Conservation (phyloP, 2,888 invertebrate genomes). For the Drosophila neonasuta region DNA sequence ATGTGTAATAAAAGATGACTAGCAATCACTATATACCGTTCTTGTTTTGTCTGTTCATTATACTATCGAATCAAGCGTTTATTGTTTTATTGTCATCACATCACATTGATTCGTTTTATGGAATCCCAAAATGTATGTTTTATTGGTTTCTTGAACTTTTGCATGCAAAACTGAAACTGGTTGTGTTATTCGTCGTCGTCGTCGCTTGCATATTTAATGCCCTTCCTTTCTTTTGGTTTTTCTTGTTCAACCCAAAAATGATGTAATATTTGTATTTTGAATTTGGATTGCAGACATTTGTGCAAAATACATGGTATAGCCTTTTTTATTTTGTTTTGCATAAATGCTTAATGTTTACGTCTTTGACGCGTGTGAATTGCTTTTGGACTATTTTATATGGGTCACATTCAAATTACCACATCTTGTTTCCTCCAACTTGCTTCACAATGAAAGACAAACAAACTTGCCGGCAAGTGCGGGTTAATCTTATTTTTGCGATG, state of each 20-base stretch:
- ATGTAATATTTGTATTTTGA: slow-evolving; percentile 57
- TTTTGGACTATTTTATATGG: slow-evolving; percentile 42
- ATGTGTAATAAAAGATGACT: slow-evolving; percentile 16
- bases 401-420: slow-evolving; percentile 57
- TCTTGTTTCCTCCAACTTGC: slow-evolving; percentile 13
- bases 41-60: slow-evolving; percentile 10
- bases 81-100: slow-evolving; percentile 17
- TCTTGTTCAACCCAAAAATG: slow-evolving; percentile 50
- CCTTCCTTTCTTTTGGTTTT: slow-evolving; percentile 50
- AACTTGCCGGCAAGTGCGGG: slow-evolving; percentile 23
- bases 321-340: slow-evolving; percentile 53
- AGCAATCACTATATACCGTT: slow-evolving; percentile 12
- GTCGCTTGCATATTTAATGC: slow-evolving; percentile 51
- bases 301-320: slow-evolving; percentile 50
- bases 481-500: slow-evolving; percentile 7
- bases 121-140: slow-evolving; percentile 29
- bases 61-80: slow-evolving; percentile 30
- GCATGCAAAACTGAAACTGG: slow-evolving; percentile 63
- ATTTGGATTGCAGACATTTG: slow-evolving; percentile 53
- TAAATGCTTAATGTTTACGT: slow-evolving; percentile 37
- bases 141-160: slow-evolving; percentile 65
- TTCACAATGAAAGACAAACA: slow-evolving; percentile 8
- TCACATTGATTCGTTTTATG: background rate
- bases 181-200: slow-evolving; percentile 39
- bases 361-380: slow-evolving; percentile 63